phyloP scores from a whole-genome alignment of 1,140 invertebrate species.

The Phymastichus coffea region DNA sequence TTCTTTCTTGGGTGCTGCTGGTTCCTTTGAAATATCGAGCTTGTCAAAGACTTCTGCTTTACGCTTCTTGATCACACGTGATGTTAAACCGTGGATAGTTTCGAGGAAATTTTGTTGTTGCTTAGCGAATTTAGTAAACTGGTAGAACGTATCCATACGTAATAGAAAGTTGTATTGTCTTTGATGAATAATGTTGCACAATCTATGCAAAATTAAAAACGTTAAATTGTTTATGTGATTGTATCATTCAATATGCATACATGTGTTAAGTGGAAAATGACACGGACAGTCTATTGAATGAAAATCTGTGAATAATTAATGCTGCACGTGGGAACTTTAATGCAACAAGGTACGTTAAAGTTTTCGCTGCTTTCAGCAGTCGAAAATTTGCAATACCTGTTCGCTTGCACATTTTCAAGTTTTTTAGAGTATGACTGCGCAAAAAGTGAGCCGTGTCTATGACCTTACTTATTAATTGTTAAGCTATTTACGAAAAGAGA shows the following conservation, averaged over 20 bases:
- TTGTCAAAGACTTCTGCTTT: slow-evolving; percentile 55
- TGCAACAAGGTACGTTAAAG: no score
- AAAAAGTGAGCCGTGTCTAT: no score
- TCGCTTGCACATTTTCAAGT: no score
- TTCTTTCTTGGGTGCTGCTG: neutral
- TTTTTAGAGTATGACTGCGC: no score
- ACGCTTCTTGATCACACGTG: slow-evolving; percentile 63
- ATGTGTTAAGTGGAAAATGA: neutral
- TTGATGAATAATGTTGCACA: slow-evolving; percentile 72
- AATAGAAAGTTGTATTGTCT: slow-evolving; percentile 65
- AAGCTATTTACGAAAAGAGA: no score
- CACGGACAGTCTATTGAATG: no score
- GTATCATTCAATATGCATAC: neutral
- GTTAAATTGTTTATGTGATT: neutral
- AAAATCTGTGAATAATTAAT: no score
- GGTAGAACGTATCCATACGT: slow-evolving; percentile 63
- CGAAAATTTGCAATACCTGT: no score
- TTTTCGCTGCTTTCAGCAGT: no score
- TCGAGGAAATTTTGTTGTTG: slow-evolving; percentile 62
- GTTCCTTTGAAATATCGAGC: slow-evolving; percentile 42
- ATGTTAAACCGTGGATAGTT: slow-evolving; percentile 66
- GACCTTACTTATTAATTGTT: no score
- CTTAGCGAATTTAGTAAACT: slow-evolving; percentile 60
- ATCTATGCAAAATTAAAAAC: slow-evolving; percentile 53
- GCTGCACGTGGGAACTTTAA: no score